Conservation (phyloP, 2,113 vertebrate species). For the Ranitomeya variabilis region DNA sequence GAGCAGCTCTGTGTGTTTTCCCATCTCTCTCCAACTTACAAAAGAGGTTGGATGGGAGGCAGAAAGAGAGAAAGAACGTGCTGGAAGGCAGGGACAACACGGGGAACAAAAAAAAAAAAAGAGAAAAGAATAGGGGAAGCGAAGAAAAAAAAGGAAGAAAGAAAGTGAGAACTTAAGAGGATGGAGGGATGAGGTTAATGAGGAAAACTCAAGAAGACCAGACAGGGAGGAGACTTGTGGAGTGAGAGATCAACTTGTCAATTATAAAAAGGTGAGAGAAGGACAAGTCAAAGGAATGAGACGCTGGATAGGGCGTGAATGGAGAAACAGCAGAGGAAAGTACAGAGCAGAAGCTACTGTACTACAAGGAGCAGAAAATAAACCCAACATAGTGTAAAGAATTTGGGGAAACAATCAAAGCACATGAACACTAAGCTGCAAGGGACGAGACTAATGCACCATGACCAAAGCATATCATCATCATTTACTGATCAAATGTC, state of each 20-base stretch:
- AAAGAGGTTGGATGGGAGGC: neutral
- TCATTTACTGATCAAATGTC: too few relatives aligned
- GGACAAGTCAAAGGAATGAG: conserved; percentile 29
- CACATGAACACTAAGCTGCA: neutral
- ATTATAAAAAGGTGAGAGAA: conserved; percentile 32
- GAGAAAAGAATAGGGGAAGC: neutral
- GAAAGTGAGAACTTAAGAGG: neutral
- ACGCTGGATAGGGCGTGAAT: conserved; percentile 25
- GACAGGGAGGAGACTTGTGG: conserved; percentile 7
- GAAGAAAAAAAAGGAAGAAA: neutral
- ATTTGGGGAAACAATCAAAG: neutral
- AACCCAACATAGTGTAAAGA: neutral
- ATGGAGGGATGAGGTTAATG: conserved; percentile 18
- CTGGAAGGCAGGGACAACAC: conserved; percentile 3
- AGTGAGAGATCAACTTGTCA: conserved; percentile 26
- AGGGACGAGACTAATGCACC: too few relatives aligned
- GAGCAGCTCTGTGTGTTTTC: neutral
- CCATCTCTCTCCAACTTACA: conserved; percentile 35
- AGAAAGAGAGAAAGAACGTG: conserved; percentile 8
- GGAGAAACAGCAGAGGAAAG: neutral
- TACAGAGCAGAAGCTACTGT: neutral
- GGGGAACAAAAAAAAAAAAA: neutral
- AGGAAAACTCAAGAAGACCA: neutral
- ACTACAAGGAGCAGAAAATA: neutral
- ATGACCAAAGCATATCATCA: too few relatives aligned